Evolutionary conservation across 2,888 invertebrate species (phyloP).

Genomic region (Amaurobius ferox): DNA sequence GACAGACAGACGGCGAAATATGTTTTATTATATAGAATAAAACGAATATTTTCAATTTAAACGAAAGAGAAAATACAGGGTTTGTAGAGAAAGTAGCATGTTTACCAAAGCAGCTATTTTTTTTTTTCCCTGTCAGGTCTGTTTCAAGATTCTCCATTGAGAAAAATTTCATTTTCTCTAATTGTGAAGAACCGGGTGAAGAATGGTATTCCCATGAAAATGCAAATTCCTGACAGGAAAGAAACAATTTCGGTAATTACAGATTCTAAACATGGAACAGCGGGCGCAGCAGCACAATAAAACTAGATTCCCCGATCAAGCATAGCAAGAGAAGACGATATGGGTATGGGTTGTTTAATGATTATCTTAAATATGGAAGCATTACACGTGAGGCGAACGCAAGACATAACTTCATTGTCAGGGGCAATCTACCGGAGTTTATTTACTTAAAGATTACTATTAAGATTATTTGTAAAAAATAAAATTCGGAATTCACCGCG

Average conservation of each 20-base stretch:
- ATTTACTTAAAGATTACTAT: slow-evolving; percentile 11
- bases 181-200: slow-evolving; percentile 46
- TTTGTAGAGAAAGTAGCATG: too few relatives aligned
- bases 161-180: slow-evolving; percentile 63
- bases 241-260: slow-evolving; percentile 71
- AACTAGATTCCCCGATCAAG: not conserved
- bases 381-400: not conserved
- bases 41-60: too few relatives aligned
- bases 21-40: too few relatives aligned
- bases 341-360: not conserved
- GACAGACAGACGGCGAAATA: too few relatives aligned
- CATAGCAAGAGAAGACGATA: not conserved
- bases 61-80: too few relatives aligned
- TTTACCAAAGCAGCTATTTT: too few relatives aligned
- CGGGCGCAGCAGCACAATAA: not conserved
- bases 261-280: slow-evolving; percentile 57
- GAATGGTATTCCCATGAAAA: slow-evolving; percentile 63
- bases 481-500: not conserved
- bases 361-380: not conserved
- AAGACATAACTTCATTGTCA: not conserved
- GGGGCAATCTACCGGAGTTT: slow-evolving; percentile 5
- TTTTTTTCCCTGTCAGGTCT: too few relatives aligned
- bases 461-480: slow-evolving; percentile 8
- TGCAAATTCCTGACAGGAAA: slow-evolving; percentile 51
- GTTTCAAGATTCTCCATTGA: not conserved